phyloP scores from a whole-genome alignment of 2,797 vertebrate species.

The Arctocebus calabarensis region DNA sequence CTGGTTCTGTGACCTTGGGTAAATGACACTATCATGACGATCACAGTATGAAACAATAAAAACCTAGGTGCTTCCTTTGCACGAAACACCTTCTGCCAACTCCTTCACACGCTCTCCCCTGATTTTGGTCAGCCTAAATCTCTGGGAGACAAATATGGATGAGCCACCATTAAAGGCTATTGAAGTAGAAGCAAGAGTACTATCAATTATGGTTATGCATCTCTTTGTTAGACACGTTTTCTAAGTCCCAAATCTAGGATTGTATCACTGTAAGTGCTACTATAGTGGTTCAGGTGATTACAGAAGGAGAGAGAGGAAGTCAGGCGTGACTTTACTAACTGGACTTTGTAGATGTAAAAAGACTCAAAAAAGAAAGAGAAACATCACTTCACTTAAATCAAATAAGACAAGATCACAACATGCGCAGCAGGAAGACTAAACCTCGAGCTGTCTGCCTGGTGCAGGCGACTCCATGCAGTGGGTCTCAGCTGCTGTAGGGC shows the following conservation, averaged over 20 bases:
- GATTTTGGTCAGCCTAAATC: not conserved
- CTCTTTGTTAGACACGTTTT: not conserved
- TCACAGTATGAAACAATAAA: not conserved
- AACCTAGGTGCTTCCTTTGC: not conserved
- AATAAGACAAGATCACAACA: conserved; percentile 25
- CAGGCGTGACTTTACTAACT: not conserved
- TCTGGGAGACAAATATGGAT: not conserved
- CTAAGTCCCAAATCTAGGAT: not conserved
- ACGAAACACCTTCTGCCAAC: not conserved
- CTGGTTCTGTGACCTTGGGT: not conserved
- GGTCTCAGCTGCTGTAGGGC: not conserved
- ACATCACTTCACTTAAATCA: not conserved
- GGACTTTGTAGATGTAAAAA: not conserved
- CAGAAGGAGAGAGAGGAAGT: not conserved
- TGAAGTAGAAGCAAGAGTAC: not conserved
- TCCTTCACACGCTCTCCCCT: not conserved
- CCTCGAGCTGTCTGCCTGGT: not conserved
- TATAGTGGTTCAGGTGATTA: not conserved
- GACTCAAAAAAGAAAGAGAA: not conserved
- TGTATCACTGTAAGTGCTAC: not conserved
- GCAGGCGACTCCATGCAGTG: not conserved
- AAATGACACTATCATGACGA: not conserved
- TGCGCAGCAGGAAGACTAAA: not conserved
- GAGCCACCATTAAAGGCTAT: not conserved
- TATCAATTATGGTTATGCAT: not conserved